Evolutionary conservation across 23 tunicate genomes (phyloP), one percentile per base, ranked within the genome.

Genomic region (Ciona savignyi): DNA sequence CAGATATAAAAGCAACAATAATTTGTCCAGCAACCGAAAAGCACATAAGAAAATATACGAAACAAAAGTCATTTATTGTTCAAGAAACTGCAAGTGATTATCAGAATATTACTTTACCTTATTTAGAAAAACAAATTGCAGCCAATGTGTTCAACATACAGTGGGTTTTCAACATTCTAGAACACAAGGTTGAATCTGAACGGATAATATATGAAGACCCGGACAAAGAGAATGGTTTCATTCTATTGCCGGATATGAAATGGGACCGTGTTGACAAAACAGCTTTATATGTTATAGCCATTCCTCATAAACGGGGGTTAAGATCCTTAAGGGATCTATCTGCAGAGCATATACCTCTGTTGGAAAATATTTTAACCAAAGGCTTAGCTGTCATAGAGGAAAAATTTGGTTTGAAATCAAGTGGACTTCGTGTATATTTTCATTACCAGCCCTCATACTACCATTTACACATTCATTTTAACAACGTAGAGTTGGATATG

Each of bases 371-470:
- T 19, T 4, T 32, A 27, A 20, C 21, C 25, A 78, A 73, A 61
- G 76, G 83, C 15, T 29, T 77, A 35, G 68, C 35, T 9, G 81
- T 66, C 15, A 65, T 87, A 32, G 33, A 61, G 29, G 74, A 82
- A 63, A 83, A 74, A 27, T 87, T 85, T 80, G 66, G 66, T 42
- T 29, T 89, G 2, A 24, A 32, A 1, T 64, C 72, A 70, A 65
- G 77, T 22, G 34, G 77, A 22, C 68, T 95, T 1, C 72, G 87
- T 24, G 56, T 81, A 30, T 95, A 81, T 63, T 84, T 95, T 66
- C 99, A 95, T 67, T 95, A 95, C 71, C 96, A 90, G 35, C 99
- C 99, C 22, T 88, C 96, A 0, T 85, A 80, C 66, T 95, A 95
- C 33, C 99, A 95, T 62, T 33, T 95, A 1, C 99, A 95, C 68